These are phyloP conservation scores for Eledona agricola DNA, from an alignment of 2,888 invertebrate species.

Conservation along the genomic window DNA sequence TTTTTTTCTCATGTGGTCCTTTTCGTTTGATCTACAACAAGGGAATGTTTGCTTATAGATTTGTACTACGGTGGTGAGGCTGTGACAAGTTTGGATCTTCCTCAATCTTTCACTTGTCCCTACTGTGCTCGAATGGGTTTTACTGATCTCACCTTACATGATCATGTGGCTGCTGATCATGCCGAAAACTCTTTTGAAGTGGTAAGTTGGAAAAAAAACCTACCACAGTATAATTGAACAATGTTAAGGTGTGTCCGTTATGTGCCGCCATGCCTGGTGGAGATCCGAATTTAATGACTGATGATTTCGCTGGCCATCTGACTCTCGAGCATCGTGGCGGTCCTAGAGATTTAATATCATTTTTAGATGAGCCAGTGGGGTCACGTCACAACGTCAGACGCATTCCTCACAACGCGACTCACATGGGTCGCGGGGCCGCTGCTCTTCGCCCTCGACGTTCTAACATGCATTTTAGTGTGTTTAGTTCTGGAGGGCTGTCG, in stretches of 20 bases:
- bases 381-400: conserved; percentile 62
- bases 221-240: no score
- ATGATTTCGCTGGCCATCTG: conserved; percentile 97
- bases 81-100: conserved; percentile 87
- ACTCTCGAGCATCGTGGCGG: conserved; percentile 86
- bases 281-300: conserved; percentile 97
- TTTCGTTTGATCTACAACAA: no score
- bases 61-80: conserved; percentile 96
- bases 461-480: conserved; percentile 88
- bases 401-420: conserved; percentile 57
- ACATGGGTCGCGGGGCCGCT: conserved; percentile 55
- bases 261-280: conserved; percentile 97
- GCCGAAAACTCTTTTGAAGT: conserved; percentile 92
- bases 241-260: conserved; percentile 94
- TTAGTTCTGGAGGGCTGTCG: conserved; percentile 85
- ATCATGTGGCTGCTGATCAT: conserved; percentile 91
- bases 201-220: no score
- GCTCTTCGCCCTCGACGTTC: conserved; percentile 78
- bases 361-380: conserved; percentile 89
- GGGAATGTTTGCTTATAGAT: no score
- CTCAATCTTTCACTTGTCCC: conserved; percentile 97
- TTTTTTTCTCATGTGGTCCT: no score
- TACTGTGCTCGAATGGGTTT: conserved; percentile 97
- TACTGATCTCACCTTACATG: conserved; percentile 89
- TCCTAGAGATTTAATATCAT: conserved; percentile 90